Evolutionary conservation across 2,888 invertebrate species (phyloP).

Genomic region (Stramonita haemastoma): DNA sequence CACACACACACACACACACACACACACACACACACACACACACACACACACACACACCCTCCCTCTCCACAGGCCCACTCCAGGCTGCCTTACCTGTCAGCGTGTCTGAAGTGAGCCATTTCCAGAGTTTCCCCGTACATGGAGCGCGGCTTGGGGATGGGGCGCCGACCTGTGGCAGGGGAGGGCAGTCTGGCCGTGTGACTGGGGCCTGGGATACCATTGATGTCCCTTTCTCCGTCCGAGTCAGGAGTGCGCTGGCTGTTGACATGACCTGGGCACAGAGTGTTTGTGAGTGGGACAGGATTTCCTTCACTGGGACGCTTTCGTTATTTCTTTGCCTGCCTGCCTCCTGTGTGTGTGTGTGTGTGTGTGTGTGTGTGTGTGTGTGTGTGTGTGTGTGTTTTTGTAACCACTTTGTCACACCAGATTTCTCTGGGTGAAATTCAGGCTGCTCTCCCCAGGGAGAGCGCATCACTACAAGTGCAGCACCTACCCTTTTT

Average conservation of each 20-base stretch:
- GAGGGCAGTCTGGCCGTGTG: conserved; percentile 30
- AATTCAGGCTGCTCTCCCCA: too few species aligned
- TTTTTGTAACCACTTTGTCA: too few species aligned
- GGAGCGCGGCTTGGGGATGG: conserved; percentile 38
- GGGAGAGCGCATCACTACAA: too few species aligned
- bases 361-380: too few species aligned
- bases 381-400: not conserved
- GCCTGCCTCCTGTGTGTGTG: not conserved
- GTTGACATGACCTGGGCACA: conserved; percentile 45
- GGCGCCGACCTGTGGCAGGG: conserved; percentile 15
- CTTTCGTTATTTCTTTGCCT: not conserved
- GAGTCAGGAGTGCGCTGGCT: conserved; percentile 51
- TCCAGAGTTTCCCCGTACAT: conserved; percentile 24
- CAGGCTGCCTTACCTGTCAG: not conserved
- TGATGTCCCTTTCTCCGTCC: conserved; percentile 47
- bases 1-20: too few species aligned
- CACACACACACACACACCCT: too few species aligned
- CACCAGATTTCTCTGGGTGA: too few species aligned
- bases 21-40: too few species aligned
- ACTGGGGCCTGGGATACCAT: conserved; percentile 36
- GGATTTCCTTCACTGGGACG: not conserved
- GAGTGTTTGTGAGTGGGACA: not conserved
- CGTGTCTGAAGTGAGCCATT: not conserved
- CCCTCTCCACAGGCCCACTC: too few species aligned
- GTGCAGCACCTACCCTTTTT: too few species aligned